phyloP scores from a whole-genome alignment of 2,113 vertebrate genomes.

The Poeciliopsis turrubarensis region DNA sequence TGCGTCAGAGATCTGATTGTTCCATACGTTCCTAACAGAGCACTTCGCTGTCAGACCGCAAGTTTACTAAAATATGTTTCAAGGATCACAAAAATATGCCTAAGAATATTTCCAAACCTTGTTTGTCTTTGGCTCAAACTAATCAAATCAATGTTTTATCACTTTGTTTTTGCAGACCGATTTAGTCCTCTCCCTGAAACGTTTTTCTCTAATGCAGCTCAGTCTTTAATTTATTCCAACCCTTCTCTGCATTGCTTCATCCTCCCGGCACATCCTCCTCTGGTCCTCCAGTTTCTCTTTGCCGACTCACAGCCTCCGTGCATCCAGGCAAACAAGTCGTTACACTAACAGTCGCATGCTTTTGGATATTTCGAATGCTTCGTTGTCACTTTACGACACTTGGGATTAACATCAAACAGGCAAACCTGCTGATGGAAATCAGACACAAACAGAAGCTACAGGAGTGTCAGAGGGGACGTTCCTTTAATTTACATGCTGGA shows the following conservation, averaged over 20 bases:
- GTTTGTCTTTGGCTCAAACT: background rate
- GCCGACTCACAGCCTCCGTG: slow-evolving; percentile 3
- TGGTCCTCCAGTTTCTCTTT: slow-evolving; percentile 19
- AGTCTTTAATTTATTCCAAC: background rate
- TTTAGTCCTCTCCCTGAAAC: too few species aligned
- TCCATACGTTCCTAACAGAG: too few species aligned
- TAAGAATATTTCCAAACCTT: too few species aligned
- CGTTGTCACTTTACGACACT: slow-evolving; percentile 10
- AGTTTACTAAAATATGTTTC: too few species aligned
- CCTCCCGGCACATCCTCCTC: background rate
- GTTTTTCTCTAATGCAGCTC: background rate
- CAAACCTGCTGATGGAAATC: slow-evolving; percentile 37
- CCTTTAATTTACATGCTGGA: slow-evolving; percentile 55
- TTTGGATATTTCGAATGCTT: slow-evolving; percentile 51
- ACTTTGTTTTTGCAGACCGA: too few species aligned
- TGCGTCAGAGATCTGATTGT: too few species aligned
- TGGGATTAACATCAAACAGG: slow-evolving; percentile 15
- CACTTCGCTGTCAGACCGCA: too few species aligned
- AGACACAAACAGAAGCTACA: slow-evolving; percentile 1
- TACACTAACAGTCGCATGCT: slow-evolving; percentile 55
- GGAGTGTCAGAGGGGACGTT: slow-evolving; percentile 42
- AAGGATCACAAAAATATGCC: too few species aligned
- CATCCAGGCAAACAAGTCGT: slow-evolving; percentile 60
- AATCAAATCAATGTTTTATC: background rate
- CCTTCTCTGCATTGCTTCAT: background rate